Conservation (phyloP, 2,113 vertebrate genomes). For the Sciurus niger region DNA sequence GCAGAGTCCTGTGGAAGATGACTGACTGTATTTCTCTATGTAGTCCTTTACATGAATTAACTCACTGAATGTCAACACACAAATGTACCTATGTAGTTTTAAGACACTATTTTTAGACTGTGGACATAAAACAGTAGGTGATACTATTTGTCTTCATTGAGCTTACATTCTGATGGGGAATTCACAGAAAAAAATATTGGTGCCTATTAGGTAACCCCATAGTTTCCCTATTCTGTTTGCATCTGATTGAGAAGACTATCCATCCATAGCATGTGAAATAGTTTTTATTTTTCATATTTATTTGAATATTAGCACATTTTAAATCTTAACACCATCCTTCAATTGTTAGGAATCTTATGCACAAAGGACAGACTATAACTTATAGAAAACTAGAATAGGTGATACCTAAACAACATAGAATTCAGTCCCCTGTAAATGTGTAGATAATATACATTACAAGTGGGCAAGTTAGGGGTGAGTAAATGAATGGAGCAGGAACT, state of each 20-base stretch:
- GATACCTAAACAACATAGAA: neutral
- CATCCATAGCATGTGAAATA: neutral
- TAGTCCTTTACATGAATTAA: neutral
- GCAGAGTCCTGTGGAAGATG: neutral
- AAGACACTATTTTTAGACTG: neutral
- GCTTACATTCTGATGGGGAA: neutral
- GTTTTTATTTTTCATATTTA: neutral
- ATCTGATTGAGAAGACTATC: neutral
- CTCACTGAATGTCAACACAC: neutral
- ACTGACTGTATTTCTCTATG: neutral
- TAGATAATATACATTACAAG: neutral
- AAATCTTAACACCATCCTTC: neutral
- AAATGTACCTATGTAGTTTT: neutral
- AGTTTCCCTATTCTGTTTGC: neutral
- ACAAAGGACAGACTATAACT: neutral
- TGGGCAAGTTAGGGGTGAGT: neutral
- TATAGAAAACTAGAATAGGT: conserved; percentile 20
- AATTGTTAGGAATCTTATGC: conserved; percentile 23
- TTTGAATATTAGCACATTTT: conserved; percentile 8
- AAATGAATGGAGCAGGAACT: neutral
- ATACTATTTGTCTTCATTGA: neutral
- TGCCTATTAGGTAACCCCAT: neutral
- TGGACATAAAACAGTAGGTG: neutral
- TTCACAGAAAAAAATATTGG: neutral
- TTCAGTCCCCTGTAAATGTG: neutral